Conservation (phyloP, 2,797 vertebrate species). For the Morelia viridis region DNA sequence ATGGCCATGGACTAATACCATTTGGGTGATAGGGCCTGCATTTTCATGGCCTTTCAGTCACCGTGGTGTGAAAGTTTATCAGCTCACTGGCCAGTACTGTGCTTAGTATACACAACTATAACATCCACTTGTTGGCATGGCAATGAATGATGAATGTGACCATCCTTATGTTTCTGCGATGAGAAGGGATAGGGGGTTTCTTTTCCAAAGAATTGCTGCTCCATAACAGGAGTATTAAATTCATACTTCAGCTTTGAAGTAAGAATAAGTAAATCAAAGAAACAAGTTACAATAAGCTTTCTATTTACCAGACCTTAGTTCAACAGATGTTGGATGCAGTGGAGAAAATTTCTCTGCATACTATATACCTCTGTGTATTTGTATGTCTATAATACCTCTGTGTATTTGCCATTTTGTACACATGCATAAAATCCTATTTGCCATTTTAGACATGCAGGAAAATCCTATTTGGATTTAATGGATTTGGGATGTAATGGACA, state of each 20-base stretch:
- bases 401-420: not conserved
- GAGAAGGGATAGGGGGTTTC: not conserved
- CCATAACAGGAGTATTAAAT: not conserved
- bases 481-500: not conserved
- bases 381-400: not conserved
- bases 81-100: not conserved
- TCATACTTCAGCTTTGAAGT: not conserved
- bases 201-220: not conserved
- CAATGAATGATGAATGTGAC: not conserved
- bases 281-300: not conserved
- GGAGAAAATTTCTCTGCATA: not conserved
- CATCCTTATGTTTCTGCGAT: not conserved
- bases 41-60: not conserved
- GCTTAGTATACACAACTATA: not conserved
- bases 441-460: not conserved
- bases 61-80: not conserved
- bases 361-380: not conserved
- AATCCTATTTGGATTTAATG: not conserved
- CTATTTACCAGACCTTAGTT: not conserved
- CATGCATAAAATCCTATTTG: not conserved
- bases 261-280: not conserved
- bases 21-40: not conserved
- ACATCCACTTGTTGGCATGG: not conserved
- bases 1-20: not conserved
- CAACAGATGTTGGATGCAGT: not conserved